Conservation (phyloP, 2,888 invertebrate genomes). For the Sphaerolaimus hirsutus region DNA sequence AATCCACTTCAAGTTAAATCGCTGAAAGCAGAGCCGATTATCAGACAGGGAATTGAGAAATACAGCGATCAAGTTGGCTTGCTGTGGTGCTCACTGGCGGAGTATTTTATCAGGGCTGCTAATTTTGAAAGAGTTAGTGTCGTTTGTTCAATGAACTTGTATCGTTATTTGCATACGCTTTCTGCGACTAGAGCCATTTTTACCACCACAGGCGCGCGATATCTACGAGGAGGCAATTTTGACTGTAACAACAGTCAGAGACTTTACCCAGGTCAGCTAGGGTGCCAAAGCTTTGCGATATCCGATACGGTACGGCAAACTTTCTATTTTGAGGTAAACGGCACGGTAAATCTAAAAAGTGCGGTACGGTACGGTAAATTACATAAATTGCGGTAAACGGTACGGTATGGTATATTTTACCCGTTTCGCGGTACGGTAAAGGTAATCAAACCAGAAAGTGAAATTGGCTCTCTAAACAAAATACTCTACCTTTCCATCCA, state of each 20-base stretch:
- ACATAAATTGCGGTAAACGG: constrained; percentile 51
- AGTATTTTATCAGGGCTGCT: constrained; percentile 88
- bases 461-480: too few relatives aligned
- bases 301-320: constrained; percentile 67
- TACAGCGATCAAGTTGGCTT: constrained; percentile 89
- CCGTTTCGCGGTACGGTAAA: too few relatives aligned
- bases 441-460: too few relatives aligned
- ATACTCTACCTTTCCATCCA: too few relatives aligned
- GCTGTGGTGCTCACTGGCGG: constrained; percentile 90
- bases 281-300: too few relatives aligned
- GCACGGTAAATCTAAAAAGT: too few relatives aligned
- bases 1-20: constrained; percentile 63
- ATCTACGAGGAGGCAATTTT: constrained; percentile 97
- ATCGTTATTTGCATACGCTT: too few relatives aligned
- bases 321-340: too few relatives aligned
- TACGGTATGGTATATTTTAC: too few relatives aligned
- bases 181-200: too few relatives aligned
- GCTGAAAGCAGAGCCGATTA: constrained; percentile 29
- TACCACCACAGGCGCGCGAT: constrained; percentile 44
- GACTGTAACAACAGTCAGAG: constrained; percentile 84
- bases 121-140: constrained; percentile 69
- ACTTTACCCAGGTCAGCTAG: constrained; percentile 62
- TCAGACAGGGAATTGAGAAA: constrained; percentile 72
- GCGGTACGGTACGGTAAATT: constrained; percentile 92
- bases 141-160: too few relatives aligned